Conservation (phyloP, 2,113 vertebrate genomes). For the Anolis carolinensis region DNA sequence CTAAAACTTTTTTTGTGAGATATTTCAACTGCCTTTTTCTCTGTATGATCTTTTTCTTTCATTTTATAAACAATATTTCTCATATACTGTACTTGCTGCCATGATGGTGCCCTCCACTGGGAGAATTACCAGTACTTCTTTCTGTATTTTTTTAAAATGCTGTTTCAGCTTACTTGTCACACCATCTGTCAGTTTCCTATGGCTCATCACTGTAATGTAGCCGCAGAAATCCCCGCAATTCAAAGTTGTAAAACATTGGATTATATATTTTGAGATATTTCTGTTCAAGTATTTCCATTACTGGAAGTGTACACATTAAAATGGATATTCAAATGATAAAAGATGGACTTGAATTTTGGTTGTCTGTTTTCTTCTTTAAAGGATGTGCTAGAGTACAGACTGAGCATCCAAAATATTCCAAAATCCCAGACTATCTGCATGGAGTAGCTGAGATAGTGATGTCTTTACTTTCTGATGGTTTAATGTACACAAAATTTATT, state of each 20-base stretch:
- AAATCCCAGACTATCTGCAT: too few species aligned
- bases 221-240: not conserved
- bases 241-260: conserved; percentile 29
- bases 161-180: conserved; percentile 43
- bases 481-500: too few species aligned
- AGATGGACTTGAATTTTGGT: too few species aligned
- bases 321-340: not conserved
- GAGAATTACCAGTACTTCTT: conserved; percentile 19
- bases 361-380: not conserved
- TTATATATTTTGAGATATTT: conserved; percentile 14
- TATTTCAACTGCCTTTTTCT: not conserved
- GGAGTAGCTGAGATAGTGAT: too few species aligned
- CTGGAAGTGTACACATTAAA: conserved; percentile 7
- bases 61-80: too few species aligned
- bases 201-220: conserved; percentile 14
- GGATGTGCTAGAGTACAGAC: not conserved
- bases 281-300: conserved; percentile 25
- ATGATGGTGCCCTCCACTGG: conserved; percentile 6
- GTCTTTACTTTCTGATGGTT: too few species aligned
- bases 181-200: conserved; percentile 28
- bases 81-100: not conserved
- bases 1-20: not conserved
- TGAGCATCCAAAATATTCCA: too few species aligned
- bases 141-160: conserved; percentile 1
- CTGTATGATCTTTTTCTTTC: too few species aligned